These are phyloP conservation scores for Bambusicola thoracicus DNA, from an alignment of 2,113 vertebrate genomes.

Conservation along the genomic window DNA sequence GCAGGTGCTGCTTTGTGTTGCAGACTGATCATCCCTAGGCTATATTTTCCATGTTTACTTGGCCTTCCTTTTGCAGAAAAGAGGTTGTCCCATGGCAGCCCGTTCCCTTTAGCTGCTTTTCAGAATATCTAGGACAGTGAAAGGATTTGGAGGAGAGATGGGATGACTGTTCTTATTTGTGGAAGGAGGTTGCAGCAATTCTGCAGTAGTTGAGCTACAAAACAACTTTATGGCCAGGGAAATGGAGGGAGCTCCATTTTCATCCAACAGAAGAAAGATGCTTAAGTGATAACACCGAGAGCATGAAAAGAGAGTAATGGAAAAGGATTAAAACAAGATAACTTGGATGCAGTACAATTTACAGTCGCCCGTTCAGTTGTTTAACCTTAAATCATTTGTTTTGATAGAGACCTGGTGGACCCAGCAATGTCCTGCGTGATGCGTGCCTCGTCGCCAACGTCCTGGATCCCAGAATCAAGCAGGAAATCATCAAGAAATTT, in stretches of 20 bases:
- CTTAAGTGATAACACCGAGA: neutral
- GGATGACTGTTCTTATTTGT: neutral
- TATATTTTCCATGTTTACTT: neutral
- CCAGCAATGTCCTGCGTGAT: slow-evolving; percentile 94
- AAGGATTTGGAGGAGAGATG: neutral
- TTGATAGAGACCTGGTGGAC: slow-evolving; percentile 89
- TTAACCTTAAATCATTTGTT: slow-evolving; percentile 50
- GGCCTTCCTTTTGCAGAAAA: neutral
- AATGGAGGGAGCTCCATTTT: slow-evolving; percentile 11
- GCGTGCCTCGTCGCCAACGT: slow-evolving; percentile 96
- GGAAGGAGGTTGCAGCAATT: neutral
- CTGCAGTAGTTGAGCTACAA: neutral
- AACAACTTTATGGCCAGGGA: neutral
- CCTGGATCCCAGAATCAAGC: slow-evolving; percentile 94
- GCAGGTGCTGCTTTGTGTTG: neutral
- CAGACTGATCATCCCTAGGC: neutral
- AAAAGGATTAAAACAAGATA: neutral
- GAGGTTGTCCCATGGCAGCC: neutral
- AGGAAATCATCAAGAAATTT: slow-evolving; percentile 99
- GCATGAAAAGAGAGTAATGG: neutral
- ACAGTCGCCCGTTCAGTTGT: neutral
- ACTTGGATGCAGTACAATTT: neutral
- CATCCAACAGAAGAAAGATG: neutral
- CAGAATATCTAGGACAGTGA: neutral
- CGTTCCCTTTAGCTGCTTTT: neutral